Evolutionary conservation across 2,888 invertebrate genomes (phyloP).

Genomic region (Dione juno): DNA sequence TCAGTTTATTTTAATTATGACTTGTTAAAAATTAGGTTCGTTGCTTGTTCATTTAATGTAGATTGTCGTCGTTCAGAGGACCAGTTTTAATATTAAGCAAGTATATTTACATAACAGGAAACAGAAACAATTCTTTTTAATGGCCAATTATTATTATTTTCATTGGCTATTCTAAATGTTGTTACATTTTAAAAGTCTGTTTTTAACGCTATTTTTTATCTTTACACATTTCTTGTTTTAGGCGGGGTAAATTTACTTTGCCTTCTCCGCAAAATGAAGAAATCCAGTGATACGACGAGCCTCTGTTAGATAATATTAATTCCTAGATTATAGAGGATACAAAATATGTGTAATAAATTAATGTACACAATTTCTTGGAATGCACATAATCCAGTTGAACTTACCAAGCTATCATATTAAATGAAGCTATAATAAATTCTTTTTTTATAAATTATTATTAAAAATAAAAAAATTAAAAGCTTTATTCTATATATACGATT

Average conservation of each 20-base stretch:
- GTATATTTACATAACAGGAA: constrained; percentile 41
- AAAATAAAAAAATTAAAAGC: neutral
- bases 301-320: no score
- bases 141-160: constrained; percentile 39
- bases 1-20: neutral
- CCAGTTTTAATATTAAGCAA: constrained; percentile 42
- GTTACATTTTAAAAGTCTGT: neutral
- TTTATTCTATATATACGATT: constrained; percentile 1
- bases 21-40: neutral
- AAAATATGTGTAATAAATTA: no score
- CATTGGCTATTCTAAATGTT: constrained; percentile 12
- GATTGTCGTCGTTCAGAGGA: constrained; percentile 31
- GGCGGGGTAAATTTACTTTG: neutral
- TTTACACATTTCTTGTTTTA: neutral
- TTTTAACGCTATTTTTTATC: constrained; percentile 21
- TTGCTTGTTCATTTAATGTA: constrained; percentile 16
- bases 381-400: neutral
- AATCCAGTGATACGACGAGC: no score
- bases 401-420: neutral
- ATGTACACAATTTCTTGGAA: no score
- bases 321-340: no score
- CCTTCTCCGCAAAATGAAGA: no score
- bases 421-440: no score
- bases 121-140: constrained; percentile 41
- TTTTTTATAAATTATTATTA: neutral